A percentile compares a stretch with the other conserved stretches of the same genome.
Evolutionary conservation across 53 echinoderm and acorn worm species (phyloP).

Genomic region (Hippasteria phrygiana): DNA sequence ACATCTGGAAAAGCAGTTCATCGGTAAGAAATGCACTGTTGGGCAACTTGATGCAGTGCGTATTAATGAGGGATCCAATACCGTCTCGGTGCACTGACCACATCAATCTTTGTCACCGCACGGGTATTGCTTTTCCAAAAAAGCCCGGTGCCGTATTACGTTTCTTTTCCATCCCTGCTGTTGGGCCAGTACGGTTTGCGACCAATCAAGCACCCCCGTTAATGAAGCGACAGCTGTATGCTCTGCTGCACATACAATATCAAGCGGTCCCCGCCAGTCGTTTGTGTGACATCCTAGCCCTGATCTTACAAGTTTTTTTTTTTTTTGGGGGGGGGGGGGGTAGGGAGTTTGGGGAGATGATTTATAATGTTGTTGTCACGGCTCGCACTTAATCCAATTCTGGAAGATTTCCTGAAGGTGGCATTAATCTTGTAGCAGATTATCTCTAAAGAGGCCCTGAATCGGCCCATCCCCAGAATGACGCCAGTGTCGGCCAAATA

Average conservation of each 20-base stretch:
- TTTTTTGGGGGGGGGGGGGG: no score
- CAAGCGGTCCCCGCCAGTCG: background rate
- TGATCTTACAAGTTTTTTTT: no score
- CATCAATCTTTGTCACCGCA: conserved; percentile 57
- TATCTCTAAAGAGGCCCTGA: conserved; percentile 20
- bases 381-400: conserved; percentile 46
- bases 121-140: conserved; percentile 37
- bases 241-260: conserved; percentile 35
- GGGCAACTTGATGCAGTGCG: conserved; percentile 26
- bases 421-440: conserved; percentile 50
- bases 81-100: conserved; percentile 1
- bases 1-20: conserved; percentile 56
- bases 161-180: conserved; percentile 19
- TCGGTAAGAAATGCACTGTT: conserved; percentile 40
- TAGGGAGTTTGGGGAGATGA: background rate
- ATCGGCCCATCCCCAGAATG: background rate
- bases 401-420: conserved; percentile 24
- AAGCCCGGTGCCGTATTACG: conserved; percentile 15
- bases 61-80: conserved; percentile 35
- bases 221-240: conserved; percentile 55
- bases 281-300: conserved; percentile 33
- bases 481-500: background rate
- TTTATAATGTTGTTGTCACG: conserved; percentile 51
- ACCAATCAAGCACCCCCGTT: background rate
- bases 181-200: background rate